phyloP scores from a whole-genome alignment of 2,888 invertebrate species.

The Villa cingulata region DNA sequence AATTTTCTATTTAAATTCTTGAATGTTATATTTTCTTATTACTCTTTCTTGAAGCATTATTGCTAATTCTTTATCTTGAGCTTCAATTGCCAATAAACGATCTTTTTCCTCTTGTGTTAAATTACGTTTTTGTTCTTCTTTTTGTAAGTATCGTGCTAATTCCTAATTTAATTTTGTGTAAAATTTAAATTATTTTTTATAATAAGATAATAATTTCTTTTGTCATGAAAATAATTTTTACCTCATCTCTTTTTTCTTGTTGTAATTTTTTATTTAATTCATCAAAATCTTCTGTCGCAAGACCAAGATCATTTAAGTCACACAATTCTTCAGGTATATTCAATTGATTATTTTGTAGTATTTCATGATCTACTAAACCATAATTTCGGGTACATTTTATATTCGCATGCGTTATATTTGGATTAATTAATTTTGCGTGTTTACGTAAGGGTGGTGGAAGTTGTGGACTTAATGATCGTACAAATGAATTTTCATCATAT shows the following conservation, averaged over 20 bases:
- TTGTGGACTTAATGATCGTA: not conserved
- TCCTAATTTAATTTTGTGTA: not conserved
- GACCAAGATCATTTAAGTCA: constrained; percentile 35
- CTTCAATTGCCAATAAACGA: constrained; percentile 59
- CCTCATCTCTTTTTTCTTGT: constrained; percentile 63
- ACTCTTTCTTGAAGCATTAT: constrained; percentile 57
- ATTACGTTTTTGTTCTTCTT: not conserved
- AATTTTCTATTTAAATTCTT: not conserved
- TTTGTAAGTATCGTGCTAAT: constrained; percentile 2
- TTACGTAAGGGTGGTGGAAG: not conserved
- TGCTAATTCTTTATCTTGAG: constrained; percentile 65
- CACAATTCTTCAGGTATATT: constrained; percentile 15
- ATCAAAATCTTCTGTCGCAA: constrained; percentile 40
- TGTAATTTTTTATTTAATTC: constrained; percentile 44
- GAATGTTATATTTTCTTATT: constrained; percentile 11
- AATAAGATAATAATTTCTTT: no score
- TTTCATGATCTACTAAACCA: not conserved
- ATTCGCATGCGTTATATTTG: not conserved
- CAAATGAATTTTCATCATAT: not conserved
- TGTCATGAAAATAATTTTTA: constrained; percentile 19
- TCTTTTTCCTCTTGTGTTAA: constrained; percentile 37
- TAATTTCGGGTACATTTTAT: not conserved
- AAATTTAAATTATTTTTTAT: not conserved
- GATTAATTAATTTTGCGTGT: not conserved
- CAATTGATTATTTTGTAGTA: not conserved